Evolutionary conservation across 2,888 invertebrate genomes (phyloP).

Genomic region (Leptopilina syphax): DNA sequence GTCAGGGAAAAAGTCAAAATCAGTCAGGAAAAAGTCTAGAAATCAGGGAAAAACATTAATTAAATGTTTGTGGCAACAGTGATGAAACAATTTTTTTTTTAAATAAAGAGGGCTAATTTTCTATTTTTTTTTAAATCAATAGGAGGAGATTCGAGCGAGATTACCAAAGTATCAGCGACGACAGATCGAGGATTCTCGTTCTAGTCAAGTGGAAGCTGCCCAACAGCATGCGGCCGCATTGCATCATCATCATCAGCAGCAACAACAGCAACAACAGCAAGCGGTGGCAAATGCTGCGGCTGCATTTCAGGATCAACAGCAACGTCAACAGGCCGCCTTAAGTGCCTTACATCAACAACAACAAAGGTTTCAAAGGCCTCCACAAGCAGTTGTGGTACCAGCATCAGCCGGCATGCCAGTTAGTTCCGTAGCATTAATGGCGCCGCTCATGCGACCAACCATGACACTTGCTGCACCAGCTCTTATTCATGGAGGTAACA

Average conservation of each 20-base stretch:
- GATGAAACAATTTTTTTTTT: too few species aligned
- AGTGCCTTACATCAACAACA: conserved; percentile 76
- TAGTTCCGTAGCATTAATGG: conserved; percentile 78
- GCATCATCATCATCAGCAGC: conserved; percentile 70
- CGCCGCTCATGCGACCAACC: conserved; percentile 78
- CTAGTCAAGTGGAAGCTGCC: conserved; percentile 63
- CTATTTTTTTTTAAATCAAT: conserved; percentile 43
- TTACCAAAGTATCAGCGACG: conserved; percentile 83
- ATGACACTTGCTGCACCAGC: conserved; percentile 78
- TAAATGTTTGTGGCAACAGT: too few species aligned
- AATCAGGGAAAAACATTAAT: too few species aligned
- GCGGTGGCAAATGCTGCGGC: conserved; percentile 77
- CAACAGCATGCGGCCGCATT: conserved; percentile 60
- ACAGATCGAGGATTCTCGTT: conserved; percentile 74
- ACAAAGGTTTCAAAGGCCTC: conserved; percentile 77
- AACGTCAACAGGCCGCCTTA: conserved; percentile 76
- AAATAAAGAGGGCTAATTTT: not conserved
- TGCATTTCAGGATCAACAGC: conserved; percentile 74
- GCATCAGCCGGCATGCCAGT: conserved; percentile 77
- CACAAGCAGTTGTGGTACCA: conserved; percentile 77
- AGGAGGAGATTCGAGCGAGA: conserved; percentile 89
- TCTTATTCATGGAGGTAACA: conserved; percentile 80
- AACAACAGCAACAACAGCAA: conserved; percentile 71
- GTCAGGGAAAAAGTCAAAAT: too few species aligned
- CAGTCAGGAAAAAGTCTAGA: too few species aligned